These are phyloP conservation scores for Chrysopa pallens DNA, from an alignment of 1,140 invertebrate genomes.

Conservation along the genomic window DNA sequence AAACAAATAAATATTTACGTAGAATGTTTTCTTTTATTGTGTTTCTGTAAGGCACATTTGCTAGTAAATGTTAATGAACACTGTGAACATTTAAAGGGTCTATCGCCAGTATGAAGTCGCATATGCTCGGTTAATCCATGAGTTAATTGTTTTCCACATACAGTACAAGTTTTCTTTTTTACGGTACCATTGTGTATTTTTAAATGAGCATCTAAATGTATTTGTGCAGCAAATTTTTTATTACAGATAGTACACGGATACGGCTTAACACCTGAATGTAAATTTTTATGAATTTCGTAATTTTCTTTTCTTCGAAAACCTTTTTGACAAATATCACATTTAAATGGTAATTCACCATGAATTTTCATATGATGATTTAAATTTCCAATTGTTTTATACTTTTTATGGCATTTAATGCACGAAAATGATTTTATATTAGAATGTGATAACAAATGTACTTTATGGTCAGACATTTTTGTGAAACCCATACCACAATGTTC, in stretches of 20 bases:
- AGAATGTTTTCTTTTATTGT: constrained; percentile 16
- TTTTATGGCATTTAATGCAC: constrained; percentile 16
- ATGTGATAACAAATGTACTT: constrained; percentile 15
- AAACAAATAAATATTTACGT: no score
- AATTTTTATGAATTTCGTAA: constrained; percentile 16
- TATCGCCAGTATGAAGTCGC: constrained; percentile 15
- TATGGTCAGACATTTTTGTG: constrained; percentile 17
- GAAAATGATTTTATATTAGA: constrained; percentile 16
- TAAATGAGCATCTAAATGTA: constrained; percentile 17
- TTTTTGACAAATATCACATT: constrained; percentile 15
- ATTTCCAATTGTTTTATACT: constrained; percentile 19
- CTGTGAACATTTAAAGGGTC: constrained; percentile 15
- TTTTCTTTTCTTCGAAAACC: constrained; percentile 19
- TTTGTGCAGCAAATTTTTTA: constrained; percentile 17
- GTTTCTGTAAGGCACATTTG: constrained; percentile 16
- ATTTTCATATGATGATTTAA: constrained; percentile 20
- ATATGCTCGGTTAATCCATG: constrained; percentile 16
- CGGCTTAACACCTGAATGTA: constrained; percentile 17
- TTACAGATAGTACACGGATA: constrained; percentile 14
- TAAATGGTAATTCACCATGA: constrained; percentile 14
- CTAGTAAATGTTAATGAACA: constrained; percentile 16
- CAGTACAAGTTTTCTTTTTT: constrained; percentile 14
- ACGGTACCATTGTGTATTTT: constrained; percentile 14
- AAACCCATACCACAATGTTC: constrained; percentile 20
- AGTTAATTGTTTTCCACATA: constrained; percentile 14